These are phyloP conservation scores for Meleagris gallopavo DNA, from an alignment of 2,113 vertebrate genomes.

Conservation along the genomic window DNA sequence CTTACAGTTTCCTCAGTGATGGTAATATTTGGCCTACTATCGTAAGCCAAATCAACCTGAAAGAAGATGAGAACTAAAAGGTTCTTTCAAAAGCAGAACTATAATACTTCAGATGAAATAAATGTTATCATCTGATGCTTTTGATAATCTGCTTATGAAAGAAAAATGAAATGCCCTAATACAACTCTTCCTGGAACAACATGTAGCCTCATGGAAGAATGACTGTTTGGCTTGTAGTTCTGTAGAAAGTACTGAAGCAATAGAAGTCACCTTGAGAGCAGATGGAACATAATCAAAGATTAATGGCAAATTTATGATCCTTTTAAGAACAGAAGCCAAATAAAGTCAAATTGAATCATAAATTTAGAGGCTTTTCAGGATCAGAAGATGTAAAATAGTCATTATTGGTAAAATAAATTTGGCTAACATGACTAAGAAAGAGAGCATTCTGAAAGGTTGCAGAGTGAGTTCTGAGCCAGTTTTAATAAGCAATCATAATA, in stretches of 20 bases:
- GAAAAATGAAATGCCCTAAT: slow-evolving; percentile 32
- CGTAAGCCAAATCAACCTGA: neutral
- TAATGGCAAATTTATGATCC: slow-evolving; percentile 74
- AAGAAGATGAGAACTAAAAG: neutral
- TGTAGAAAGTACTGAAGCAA: slow-evolving; percentile 1
- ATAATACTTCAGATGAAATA: slow-evolving; percentile 6
- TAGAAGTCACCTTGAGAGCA: slow-evolving; percentile 78
- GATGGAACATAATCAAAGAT: slow-evolving; percentile 77
- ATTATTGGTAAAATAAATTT: slow-evolving; percentile 74
- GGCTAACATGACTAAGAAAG: slow-evolving; percentile 40
- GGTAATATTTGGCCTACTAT: neutral
- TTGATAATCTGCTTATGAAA: slow-evolving; percentile 53
- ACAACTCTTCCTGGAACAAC: slow-evolving; percentile 27
- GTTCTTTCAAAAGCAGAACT: neutral
- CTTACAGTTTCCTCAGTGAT: neutral
- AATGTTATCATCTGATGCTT: slow-evolving; percentile 26
- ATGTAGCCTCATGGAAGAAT: slow-evolving; percentile 29
- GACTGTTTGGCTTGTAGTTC: slow-evolving; percentile 56
- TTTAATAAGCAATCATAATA: slow-evolving; percentile 19
- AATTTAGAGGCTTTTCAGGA: slow-evolving; percentile 67
- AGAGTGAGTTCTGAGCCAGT: neutral
- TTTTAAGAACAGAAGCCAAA: slow-evolving; percentile 74
- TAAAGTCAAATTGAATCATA: slow-evolving; percentile 75
- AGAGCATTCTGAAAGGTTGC: neutral
- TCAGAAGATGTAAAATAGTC: slow-evolving; percentile 63